Evolutionary conservation across 2,113 vertebrate genomes (phyloP).

Genomic region (Pogona vitticeps): DNA sequence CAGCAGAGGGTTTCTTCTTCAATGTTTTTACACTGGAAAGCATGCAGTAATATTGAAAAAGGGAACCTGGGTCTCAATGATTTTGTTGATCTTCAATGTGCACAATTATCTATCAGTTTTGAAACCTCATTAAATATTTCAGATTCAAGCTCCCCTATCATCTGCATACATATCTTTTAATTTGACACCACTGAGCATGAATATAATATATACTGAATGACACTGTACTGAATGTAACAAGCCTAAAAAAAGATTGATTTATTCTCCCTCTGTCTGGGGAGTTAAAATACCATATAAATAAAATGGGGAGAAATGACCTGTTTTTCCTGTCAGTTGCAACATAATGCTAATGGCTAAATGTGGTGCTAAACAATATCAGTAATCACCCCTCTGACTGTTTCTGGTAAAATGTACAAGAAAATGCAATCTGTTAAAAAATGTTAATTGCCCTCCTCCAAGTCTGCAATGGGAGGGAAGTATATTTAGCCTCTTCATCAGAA

Average conservation of each 20-base stretch:
- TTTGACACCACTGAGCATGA: not conserved
- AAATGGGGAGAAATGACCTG: not conserved
- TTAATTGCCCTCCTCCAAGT: not conserved
- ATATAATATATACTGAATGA: not conserved
- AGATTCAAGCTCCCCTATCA: slow-evolving; percentile 12
- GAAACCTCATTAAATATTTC: slow-evolving; percentile 11
- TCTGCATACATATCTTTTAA: accelerated
- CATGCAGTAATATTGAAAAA: slow-evolving; percentile 18
- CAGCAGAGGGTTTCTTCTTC: no score
- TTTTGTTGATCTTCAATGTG: slow-evolving; percentile 12
- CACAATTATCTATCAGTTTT: not conserved
- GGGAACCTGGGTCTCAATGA: not conserved
- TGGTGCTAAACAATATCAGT: not conserved
- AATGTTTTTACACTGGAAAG: not conserved
- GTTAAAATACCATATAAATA: not conserved
- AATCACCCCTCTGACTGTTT: not conserved
- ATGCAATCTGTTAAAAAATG: not conserved
- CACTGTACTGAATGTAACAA: not conserved
- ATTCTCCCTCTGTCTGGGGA: not conserved
- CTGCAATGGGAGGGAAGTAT: not conserved
- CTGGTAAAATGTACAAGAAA: not conserved
- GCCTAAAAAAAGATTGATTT: not conserved
- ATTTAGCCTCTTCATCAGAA: not conserved
- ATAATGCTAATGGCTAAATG: slow-evolving; percentile 1
- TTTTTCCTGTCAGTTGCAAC: not conserved